A percentile compares a stretch with the other conserved stretches of the same genome.
Evolutionary conservation across 1,140 invertebrate species (phyloP).

Genomic region (Thalassaphorura encarpata): DNA sequence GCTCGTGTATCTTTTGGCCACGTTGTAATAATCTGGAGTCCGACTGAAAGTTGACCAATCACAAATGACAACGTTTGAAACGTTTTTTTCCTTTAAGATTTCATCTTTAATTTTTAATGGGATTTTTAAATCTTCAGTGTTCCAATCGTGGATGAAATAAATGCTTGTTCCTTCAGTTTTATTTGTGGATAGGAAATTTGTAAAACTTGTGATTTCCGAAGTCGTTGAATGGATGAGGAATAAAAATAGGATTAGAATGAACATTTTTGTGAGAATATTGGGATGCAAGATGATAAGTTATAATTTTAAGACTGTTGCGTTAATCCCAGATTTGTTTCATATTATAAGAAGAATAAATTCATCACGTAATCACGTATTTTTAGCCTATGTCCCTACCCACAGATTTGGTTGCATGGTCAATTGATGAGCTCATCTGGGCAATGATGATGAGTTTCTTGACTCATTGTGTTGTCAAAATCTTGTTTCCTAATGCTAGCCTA

Average conservation of each 20-base stretch:
- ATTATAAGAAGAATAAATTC: no score
- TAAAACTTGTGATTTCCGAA: not conserved
- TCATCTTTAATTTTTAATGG: not conserved
- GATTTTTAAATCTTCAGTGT: not conserved
- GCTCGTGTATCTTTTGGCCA: not conserved
- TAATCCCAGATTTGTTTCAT: no score
- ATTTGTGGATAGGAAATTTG: not conserved
- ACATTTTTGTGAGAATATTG: no score
- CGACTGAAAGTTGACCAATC: constrained; percentile 4
- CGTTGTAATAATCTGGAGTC: not conserved
- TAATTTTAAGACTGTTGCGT: no score
- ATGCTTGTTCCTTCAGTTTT: constrained; percentile 1
- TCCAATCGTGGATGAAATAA: constrained; percentile 8
- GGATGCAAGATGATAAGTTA: no score
- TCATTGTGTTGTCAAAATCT: no score
- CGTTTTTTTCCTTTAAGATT: not conserved
- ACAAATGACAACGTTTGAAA: not conserved
- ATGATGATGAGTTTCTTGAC: no score
- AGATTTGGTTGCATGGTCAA: no score
- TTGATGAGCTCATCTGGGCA: no score
- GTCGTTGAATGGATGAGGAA: not conserved
- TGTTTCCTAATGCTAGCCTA: no score
- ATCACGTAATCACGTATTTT: no score
- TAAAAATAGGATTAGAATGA: not conserved
- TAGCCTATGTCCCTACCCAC: no score